phyloP scores from a whole-genome alignment of 2,888 invertebrate genomes.

The Drosophila meridiana region DNA sequence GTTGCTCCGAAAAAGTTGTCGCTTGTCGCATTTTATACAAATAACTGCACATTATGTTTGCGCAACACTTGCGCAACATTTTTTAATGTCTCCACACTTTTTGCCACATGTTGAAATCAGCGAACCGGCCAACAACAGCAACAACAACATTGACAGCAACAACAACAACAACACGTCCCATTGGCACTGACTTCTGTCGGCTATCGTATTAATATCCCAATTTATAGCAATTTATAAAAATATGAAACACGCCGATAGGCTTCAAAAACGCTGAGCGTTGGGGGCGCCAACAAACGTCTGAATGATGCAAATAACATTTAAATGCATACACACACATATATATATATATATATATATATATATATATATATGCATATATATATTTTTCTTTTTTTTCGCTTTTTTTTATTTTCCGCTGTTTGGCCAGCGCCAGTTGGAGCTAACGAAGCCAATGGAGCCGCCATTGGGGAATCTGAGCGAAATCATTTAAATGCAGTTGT shows the following conservation, averaged over 20 bases:
- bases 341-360: too few relatives aligned
- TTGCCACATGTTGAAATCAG: constrained; percentile 77
- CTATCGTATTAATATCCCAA: constrained; percentile 82
- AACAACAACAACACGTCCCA: constrained; percentile 23
- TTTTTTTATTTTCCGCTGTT: constrained; percentile 25
- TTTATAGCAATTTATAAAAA: constrained; percentile 82
- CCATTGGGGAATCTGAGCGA: constrained; percentile 28
- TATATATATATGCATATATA: too few relatives aligned
- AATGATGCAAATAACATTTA: constrained; percentile 69
- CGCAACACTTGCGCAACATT: constrained; percentile 76
- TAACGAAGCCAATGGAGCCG: constrained; percentile 70
- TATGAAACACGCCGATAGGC: constrained; percentile 70
- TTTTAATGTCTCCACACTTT: constrained; percentile 77
- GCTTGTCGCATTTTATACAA: constrained; percentile 74
- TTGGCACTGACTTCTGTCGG: constrained; percentile 69
- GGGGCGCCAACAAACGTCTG: constrained; percentile 18
- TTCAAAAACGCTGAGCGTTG: constrained; percentile 35
- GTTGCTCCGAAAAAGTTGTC: constrained; percentile 69
- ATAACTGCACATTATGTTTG: constrained; percentile 77
- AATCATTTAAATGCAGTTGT: constrained; percentile 54
- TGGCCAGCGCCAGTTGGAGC: constrained; percentile 41
- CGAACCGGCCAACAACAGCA: constrained; percentile 68
- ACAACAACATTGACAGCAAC: constrained; percentile 26
- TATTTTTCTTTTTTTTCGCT: constrained; percentile 12
- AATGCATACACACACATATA: constrained; percentile 33